Base-by-base conservation (phyloP, 1,140 invertebrate species). In the Drosophila kepulauana region DNA sequence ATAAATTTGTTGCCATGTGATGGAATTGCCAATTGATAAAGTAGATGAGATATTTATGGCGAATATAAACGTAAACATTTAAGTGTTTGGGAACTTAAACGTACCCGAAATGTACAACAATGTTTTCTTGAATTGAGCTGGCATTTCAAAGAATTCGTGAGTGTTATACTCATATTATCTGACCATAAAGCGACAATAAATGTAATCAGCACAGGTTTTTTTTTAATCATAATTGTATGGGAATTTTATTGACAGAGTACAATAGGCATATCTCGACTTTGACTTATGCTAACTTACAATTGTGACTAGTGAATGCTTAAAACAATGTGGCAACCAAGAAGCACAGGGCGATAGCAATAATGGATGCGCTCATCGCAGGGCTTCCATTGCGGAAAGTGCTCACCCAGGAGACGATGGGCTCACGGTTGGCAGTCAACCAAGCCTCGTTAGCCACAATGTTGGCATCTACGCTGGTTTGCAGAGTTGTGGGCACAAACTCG, bases 331-430 rank as follows among this genome's bases (percentile, higher is more conserved):
- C 56, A 13, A 43, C 54, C 28, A 82, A 33, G 1, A 92, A 57
- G 41, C 77, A 69, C 45, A 87, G 16, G 5, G 73, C 38, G 16
- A 91, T 20, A 25, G 84, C 66, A 5, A 86, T 1, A 5, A 79
- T 45, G 6, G 91, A 90, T 20, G 67, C 67, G 15, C 58, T 73
- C 13, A 82, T 11, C 16, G 81, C 63, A n/a, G 91, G 77, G 48
- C 82, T 87, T 59, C 63, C 51, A 35, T 48, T 85, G 16, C 85
- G 75, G 56, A 68, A 76, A 0, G 16, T 46, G 13, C 15, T 1
- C 1, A 89, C 65, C 85, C 86, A 92, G 10, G 66, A 20, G 30
- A 92, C 77, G 5, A 92, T 59, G 3, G 88, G 82, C 1, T 75
- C 75, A 6, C 91, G 79, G 45, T 92, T 92, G 13, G 16, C 15